These are phyloP conservation scores for Ptilonorhynchus violaceus DNA, from an alignment of 2,113 vertebrate genomes.

Conservation along the genomic window DNA sequence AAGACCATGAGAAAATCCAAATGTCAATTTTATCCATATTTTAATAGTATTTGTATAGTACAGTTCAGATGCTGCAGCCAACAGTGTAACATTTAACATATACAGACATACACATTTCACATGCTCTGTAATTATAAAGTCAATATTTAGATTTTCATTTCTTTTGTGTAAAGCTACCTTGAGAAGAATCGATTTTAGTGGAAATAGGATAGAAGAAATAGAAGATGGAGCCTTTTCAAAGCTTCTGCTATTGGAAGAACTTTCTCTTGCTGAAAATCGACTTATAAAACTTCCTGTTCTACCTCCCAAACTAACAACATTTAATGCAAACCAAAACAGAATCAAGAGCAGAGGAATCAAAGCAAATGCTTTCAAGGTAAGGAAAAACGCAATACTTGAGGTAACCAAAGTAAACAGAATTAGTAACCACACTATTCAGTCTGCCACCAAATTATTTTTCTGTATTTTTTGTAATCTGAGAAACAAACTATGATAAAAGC, in stretches of 20 bases:
- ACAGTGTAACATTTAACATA: neutral
- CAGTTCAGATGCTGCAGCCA: neutral
- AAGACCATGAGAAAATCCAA: neutral
- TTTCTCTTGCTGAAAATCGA: constrained; percentile 89
- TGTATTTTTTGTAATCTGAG: neutral
- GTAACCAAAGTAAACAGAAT: neutral
- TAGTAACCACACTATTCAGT: neutral
- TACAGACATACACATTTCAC: neutral
- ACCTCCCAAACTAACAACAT: constrained; percentile 82
- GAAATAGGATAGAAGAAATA: constrained; percentile 93
- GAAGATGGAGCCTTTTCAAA: constrained; percentile 93
- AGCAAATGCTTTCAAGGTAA: constrained; percentile 94
- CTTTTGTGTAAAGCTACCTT: constrained; percentile 82
- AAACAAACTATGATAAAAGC: accelerated
- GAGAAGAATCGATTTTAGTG: constrained; percentile 93
- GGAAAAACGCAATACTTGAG: neutral
- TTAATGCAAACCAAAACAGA: constrained; percentile 90
- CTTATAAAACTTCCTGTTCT: constrained; percentile 90
- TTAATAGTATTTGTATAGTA: neutral
- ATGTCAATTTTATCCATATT: neutral
- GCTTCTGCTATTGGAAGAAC: constrained; percentile 85
- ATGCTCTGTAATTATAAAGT: neutral
- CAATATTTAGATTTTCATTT: neutral
- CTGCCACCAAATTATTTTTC: neutral
- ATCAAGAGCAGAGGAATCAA: constrained; percentile 93